phyloP scores from a whole-genome alignment of 2,113 vertebrate species.

The Anoplopoma fimbria region DNA sequence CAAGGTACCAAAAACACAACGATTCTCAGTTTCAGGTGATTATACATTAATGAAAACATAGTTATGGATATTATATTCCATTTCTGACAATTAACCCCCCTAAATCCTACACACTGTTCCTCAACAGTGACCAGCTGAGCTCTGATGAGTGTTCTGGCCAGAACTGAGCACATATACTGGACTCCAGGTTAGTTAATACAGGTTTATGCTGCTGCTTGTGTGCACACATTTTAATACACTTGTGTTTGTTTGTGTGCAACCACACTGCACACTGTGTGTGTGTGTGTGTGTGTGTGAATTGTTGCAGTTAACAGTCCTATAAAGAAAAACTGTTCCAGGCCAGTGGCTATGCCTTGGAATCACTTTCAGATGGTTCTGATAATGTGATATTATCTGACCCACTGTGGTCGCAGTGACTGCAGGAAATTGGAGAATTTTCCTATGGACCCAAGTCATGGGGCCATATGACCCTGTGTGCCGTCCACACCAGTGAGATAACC shows the following conservation, averaged over 20 bases:
- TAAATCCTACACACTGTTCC: neutral
- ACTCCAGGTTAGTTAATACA: neutral
- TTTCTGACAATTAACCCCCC: neutral
- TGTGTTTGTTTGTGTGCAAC: neutral
- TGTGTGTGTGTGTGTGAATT: slow-evolving; percentile 10
- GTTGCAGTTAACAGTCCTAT: slow-evolving; percentile 40
- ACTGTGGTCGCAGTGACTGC: slow-evolving; percentile 54
- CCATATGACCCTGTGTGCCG: slow-evolving; percentile 56
- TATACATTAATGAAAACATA: neutral
- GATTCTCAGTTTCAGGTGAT: neutral
- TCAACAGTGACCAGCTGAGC: neutral
- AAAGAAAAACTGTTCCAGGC: slow-evolving; percentile 51
- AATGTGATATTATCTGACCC: slow-evolving; percentile 59
- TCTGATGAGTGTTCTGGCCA: neutral
- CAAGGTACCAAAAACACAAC: neutral
- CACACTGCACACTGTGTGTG: slow-evolving; percentile 10
- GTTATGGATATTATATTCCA: neutral
- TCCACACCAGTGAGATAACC: slow-evolving; percentile 53
- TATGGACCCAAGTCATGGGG: slow-evolving; percentile 52
- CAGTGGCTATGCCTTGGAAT: slow-evolving; percentile 54
- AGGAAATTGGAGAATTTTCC: slow-evolving; percentile 81
- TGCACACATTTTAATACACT: neutral
- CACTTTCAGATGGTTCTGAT: slow-evolving; percentile 73
- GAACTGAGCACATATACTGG: neutral
- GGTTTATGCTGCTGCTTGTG: neutral